Conservation (phyloP, 2,797 vertebrate genomes). For the Pempheris klunzingeri region DNA sequence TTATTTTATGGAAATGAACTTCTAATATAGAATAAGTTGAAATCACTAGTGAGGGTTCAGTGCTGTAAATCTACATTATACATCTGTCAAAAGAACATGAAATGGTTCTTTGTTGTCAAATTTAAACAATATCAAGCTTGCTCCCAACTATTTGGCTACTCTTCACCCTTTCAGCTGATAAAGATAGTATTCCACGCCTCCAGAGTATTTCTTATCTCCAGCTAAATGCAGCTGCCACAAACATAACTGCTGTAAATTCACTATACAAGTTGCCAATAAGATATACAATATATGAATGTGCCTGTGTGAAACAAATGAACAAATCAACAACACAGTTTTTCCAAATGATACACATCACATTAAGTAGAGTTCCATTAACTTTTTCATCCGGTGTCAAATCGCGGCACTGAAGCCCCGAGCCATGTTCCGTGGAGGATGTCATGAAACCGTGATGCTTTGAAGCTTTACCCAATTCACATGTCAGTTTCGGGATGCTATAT, state of each 20-base stretch:
- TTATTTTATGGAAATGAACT: constrained; percentile 10
- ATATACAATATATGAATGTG: neutral
- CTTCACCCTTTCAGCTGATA: too few species aligned
- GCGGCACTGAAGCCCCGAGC: too few species aligned
- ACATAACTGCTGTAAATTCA: neutral
- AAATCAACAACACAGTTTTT: neutral
- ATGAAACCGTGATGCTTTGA: too few species aligned
- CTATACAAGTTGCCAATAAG: neutral
- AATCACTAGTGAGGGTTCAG: neutral
- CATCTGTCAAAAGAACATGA: neutral
- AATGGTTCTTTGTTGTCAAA: neutral
- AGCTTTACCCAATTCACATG: too few species aligned
- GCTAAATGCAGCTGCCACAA: neutral
- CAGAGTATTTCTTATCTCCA: neutral
- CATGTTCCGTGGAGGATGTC: too few species aligned
- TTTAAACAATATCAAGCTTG: neutral
- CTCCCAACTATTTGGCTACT: too few species aligned
- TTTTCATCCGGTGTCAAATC: too few species aligned
- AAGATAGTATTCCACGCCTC: neutral
- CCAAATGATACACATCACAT: neutral
- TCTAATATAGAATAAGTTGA: constrained; percentile 10
- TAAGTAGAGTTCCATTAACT: too few species aligned
- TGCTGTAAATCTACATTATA: constrained; percentile 3
- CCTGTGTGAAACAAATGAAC: neutral
- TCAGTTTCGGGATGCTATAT: too few species aligned